Conservation (phyloP, 2,113 vertebrate species). For the Coturnix japonica region DNA sequence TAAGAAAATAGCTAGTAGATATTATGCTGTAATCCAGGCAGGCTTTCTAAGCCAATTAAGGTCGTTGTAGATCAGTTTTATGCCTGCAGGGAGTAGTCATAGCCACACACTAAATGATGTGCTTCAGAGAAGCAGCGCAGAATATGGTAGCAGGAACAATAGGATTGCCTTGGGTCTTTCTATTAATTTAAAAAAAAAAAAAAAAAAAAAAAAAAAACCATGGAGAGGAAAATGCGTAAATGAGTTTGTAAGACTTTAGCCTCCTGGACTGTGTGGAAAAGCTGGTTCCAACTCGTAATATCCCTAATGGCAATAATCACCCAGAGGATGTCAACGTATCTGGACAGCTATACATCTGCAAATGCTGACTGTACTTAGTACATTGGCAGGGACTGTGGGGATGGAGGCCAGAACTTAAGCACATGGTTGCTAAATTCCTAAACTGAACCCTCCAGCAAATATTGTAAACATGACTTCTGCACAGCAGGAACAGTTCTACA, state of each 20-base stretch:
- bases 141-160: neutral
- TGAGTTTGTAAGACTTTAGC: neutral
- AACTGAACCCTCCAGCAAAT: constrained; percentile 9
- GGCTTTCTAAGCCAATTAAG: constrained; percentile 26
- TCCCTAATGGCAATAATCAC: neutral
- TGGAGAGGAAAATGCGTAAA: neutral
- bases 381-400: neutral
- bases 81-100: neutral
- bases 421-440: constrained; percentile 4
- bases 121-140: neutral
- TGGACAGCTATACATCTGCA: neutral
- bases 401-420: constrained; percentile 2
- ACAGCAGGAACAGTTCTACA: constrained; percentile 36
- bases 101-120: neutral
- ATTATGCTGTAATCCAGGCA: neutral
- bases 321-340: neutral
- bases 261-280: neutral
- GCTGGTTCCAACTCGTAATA: neutral
- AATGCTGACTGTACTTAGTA: neutral
- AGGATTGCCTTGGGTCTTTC: neutral
- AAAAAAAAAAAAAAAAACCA: neutral
- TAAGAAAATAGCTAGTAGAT: constrained; percentile 28
- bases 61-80: constrained; percentile 21
- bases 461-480: constrained; percentile 15
- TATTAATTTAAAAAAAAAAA: neutral